phyloP scores from a whole-genome alignment of 2,797 vertebrate species.

The Thalassophryne amazonica region DNA sequence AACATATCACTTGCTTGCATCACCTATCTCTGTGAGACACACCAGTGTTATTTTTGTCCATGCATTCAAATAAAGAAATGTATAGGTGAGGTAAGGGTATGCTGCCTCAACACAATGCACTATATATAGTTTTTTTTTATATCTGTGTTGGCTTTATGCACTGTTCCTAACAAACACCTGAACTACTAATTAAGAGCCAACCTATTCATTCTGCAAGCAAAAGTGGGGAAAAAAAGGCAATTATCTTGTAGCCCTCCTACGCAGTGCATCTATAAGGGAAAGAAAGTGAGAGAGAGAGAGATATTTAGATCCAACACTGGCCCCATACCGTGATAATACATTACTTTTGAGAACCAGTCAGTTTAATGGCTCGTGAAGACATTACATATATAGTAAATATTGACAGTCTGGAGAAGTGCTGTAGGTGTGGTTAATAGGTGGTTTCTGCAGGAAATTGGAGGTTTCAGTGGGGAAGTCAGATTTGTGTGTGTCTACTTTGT shows the following conservation, averaged over 20 bases:
- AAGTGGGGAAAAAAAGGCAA: constrained; percentile 7
- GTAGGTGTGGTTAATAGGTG: constrained; percentile 20
- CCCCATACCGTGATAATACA: constrained; percentile 31
- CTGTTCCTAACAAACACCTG: constrained; percentile 15
- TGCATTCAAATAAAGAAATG: constrained; percentile 7
- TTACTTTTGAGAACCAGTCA: constrained; percentile 36
- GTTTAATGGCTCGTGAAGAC: constrained; percentile 29
- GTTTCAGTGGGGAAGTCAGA: not conserved
- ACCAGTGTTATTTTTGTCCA: not conserved
- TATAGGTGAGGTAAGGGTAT: not conserved
- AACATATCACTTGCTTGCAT: too few species aligned
- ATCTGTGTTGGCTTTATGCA: not conserved
- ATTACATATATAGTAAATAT: constrained; percentile 44
- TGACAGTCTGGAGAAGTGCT: constrained; percentile 24
- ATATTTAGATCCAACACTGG: constrained; percentile 12
- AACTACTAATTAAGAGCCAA: constrained; percentile 30
- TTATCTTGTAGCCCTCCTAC: constrained; percentile 12
- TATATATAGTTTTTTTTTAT: not conserved
- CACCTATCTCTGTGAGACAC: not conserved
- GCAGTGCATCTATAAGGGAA: constrained; percentile 16
- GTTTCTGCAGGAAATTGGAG: constrained; percentile 13
- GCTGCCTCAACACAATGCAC: constrained; percentile 7
- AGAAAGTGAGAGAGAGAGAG: constrained; percentile 30
- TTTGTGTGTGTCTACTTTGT: constrained; percentile 31
- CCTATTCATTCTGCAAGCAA: constrained; percentile 28